phyloP scores from a whole-genome alignment of 2,113 vertebrate species.

The Tragelaphus buxtoni region DNA sequence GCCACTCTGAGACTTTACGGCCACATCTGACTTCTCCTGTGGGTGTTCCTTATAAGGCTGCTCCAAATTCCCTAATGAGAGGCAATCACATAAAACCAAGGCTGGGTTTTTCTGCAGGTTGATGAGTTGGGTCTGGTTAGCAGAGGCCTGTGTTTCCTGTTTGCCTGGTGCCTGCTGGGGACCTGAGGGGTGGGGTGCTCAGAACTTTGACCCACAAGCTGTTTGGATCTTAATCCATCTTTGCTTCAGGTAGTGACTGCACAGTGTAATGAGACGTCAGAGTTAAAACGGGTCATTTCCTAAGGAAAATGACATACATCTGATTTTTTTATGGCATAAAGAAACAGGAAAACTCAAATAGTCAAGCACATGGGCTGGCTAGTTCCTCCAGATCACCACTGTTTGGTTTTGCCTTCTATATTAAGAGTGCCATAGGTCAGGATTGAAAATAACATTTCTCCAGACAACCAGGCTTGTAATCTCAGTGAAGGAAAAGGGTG shows the following conservation, averaged over 20 bases:
- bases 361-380: fast-evolving
- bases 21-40: background rate
- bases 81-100: background rate
- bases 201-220: background rate
- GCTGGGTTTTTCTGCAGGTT: background rate
- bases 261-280: fast-evolving
- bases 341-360: background rate
- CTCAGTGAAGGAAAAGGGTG: background rate
- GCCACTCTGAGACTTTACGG: background rate
- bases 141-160: fast-evolving
- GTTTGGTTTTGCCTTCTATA: background rate
- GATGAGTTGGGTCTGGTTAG: background rate
- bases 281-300: background rate
- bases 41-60: background rate
- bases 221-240: fast-evolving
- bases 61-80: background rate
- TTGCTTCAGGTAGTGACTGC: background rate
- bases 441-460: background rate
- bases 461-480: background rate
- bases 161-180: background rate
- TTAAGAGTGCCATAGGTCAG: background rate
- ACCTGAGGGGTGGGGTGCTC: fast-evolving
- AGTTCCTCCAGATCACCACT: fast-evolving
- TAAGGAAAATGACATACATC: background rate
- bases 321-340: background rate